Percentiles rank a stretch among this genome's conserved stretches.
These are phyloP conservation scores for Bibio marci DNA, from an alignment of 2,888 invertebrate species.

Conservation along the genomic window DNA sequence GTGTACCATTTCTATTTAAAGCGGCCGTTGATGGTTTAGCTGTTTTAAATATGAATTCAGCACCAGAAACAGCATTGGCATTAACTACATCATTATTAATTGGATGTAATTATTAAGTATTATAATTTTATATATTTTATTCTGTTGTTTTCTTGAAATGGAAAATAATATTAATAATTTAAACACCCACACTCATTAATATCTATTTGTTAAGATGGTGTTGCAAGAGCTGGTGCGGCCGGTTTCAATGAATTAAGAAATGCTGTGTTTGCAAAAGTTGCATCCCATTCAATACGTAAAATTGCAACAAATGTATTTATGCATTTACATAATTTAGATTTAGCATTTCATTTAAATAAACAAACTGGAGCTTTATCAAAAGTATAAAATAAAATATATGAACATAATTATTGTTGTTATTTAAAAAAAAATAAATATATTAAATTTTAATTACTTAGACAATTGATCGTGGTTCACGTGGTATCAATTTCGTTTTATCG, in stretches of 20 bases:
- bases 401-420: not conserved
- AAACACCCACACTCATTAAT: no score
- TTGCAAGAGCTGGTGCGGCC: constrained; percentile 77
- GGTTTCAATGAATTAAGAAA: constrained; percentile 93
- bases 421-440: not conserved
- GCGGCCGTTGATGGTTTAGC: constrained; percentile 82
- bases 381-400: constrained; percentile 28
- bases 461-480: constrained; percentile 81
- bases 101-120: constrained; percentile 53
- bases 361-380: constrained; percentile 94
- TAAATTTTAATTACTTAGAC: constrained; percentile 35
- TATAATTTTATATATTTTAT: not conserved
- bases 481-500: constrained; percentile 91
- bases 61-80: constrained; percentile 65
- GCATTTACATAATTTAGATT: constrained; percentile 87
- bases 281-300: constrained; percentile 88
- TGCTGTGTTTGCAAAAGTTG: constrained; percentile 94
- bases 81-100: constrained; percentile 63
- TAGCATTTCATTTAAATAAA: constrained; percentile 80
- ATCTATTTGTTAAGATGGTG: no score
- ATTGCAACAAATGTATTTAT: constrained; percentile 90
- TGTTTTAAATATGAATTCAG: constrained; percentile 53
- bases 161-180: no score
- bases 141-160: no score
- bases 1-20: constrained; percentile 93